Conservation (phyloP, 2,113 vertebrate genomes). For the Catagonus wagneri region DNA sequence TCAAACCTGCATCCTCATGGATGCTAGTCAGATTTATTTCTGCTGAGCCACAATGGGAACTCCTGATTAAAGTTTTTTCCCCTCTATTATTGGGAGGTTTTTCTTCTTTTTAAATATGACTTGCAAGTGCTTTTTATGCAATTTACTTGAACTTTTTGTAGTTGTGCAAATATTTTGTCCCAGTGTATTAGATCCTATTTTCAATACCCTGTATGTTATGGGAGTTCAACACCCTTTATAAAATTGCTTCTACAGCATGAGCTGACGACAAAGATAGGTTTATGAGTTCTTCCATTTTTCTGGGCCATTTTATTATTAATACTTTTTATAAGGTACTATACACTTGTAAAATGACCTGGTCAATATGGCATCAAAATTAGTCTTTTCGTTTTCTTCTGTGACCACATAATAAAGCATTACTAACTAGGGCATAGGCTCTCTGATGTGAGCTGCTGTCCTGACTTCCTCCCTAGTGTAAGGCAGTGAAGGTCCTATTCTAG, state of each 20-base stretch:
- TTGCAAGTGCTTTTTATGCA: background rate
- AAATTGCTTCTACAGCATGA: background rate
- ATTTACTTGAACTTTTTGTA: background rate
- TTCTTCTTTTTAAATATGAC: background rate
- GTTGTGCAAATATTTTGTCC: slow-evolving; percentile 1
- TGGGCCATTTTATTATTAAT: background rate
- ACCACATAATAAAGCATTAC: background rate
- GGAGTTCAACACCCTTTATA: background rate
- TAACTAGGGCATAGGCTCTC: background rate
- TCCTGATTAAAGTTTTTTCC: background rate
- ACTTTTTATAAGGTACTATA: background rate
- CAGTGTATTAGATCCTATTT: background rate
- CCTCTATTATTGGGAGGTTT: background rate
- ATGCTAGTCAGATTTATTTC: no score
- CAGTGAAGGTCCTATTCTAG: background rate
- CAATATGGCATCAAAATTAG: background rate
- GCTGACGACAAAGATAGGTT: background rate
- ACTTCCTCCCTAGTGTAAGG: background rate
- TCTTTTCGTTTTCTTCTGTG: background rate
- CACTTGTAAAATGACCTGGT: background rate
- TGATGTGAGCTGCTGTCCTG: background rate
- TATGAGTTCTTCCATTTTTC: background rate
- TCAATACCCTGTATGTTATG: background rate
- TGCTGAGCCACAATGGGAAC: no score
- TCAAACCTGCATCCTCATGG: no score